phyloP scores from a whole-genome alignment of 2,113 vertebrate species.

The Nothocercus nigrocapillus region DNA sequence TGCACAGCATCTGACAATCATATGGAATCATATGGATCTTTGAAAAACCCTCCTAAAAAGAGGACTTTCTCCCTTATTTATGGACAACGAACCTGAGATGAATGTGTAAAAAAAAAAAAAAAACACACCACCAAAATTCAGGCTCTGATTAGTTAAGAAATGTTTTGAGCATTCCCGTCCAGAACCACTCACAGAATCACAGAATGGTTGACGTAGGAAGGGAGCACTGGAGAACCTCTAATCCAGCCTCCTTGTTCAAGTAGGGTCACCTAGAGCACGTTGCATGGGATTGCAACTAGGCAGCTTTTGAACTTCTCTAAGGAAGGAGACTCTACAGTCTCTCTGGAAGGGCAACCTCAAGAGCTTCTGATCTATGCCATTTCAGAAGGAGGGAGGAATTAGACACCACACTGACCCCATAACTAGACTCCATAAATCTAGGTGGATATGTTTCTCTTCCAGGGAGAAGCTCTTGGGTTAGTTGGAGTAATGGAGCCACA shows the following conservation, averaged over 20 bases:
- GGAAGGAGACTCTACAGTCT: no score
- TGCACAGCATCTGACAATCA: not conserved
- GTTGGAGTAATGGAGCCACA: not conserved
- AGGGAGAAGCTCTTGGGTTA: not conserved
- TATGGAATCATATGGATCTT: fast-evolving
- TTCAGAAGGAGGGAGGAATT: not conserved
- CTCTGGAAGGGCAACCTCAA: no score
- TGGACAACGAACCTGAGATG: not conserved
- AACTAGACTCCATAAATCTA: not conserved
- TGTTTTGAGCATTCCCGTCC: not conserved
- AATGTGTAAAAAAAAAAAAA: not conserved
- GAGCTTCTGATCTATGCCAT: not conserved
- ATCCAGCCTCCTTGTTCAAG: no score
- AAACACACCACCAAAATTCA: not conserved
- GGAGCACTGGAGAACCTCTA: no score
- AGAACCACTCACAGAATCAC: not conserved
- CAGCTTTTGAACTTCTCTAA: no score
- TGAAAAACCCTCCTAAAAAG: not conserved
- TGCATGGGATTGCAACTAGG: no score
- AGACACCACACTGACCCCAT: not conserved
- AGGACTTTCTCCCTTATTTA: not conserved
- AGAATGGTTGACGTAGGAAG: no score
- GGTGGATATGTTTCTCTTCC: not conserved
- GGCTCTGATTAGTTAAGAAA: not conserved
- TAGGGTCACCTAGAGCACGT: no score